Conservation (phyloP, 92 coral and sea anemone species). For the Plumapathes pennacea region DNA sequence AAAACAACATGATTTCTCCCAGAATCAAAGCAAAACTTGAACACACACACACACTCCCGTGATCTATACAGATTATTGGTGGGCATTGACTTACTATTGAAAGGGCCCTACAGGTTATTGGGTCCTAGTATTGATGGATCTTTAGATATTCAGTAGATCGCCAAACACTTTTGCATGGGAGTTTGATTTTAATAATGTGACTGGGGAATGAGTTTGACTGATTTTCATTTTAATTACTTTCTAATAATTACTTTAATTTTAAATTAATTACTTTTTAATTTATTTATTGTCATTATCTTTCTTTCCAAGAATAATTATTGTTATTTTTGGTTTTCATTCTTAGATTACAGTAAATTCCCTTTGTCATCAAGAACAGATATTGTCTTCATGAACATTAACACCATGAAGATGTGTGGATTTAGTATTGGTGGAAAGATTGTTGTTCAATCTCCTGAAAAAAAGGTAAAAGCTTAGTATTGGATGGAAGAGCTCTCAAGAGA, state of each 20-base stretch:
- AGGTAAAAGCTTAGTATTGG: background rate
- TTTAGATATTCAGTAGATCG: no score
- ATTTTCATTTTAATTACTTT: background rate
- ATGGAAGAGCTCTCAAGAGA: no score
- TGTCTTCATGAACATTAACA: slow-evolving; percentile 50
- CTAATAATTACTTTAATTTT: background rate
- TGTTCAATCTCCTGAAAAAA: slow-evolving; percentile 16
- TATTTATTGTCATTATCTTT: no score
- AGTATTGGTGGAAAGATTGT: slow-evolving; percentile 68
- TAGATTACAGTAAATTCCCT: slow-evolving; percentile 53
- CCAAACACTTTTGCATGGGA: no score
- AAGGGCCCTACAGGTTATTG: no score
- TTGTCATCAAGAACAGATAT: slow-evolving; percentile 59
- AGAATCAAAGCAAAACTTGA: no score
- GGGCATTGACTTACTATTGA: no score
- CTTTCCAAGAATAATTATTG: background rate
- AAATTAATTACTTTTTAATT: background rate
- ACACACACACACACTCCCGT: no score
- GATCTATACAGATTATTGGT: no score
- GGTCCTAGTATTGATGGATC: background rate
- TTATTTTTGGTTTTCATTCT: background rate
- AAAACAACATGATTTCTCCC: no score
- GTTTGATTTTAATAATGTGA: no score
- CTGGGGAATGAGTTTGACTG: background rate
- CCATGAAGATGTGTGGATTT: slow-evolving; percentile 70